Base-by-base conservation (phyloP, 2,888 invertebrate genomes). In the Mythimna ferrago region DNA sequence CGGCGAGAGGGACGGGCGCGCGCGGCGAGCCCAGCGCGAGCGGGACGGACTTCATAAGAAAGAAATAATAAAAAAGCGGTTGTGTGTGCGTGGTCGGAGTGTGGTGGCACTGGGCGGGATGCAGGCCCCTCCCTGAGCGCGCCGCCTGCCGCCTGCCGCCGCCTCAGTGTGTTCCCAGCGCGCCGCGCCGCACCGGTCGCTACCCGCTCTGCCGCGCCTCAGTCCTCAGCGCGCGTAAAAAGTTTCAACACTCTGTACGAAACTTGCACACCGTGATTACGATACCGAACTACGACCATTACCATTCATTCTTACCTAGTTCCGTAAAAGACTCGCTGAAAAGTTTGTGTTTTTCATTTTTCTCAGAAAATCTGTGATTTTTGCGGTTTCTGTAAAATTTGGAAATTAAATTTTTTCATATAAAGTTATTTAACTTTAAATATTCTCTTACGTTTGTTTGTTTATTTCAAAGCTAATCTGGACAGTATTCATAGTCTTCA, bases 61-160 rank as follows among this genome's bases (percentile, higher is more conserved):
- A 96, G 95, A 95, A 95, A 94, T 95, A 95, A 95, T 95, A 96
- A 96, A 96, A 96, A 95, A 95, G 93, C 90, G 93, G 94, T 94
- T 88, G 94, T 94, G 93, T 94, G 95, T 96, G 96, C 94, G 95
- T 94, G 94, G 94, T 92, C 92, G 92, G 93, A 93, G 95, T 93
- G 95, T 94, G 95, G 96, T 94, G 95, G 95, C 93, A 89, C 93
- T 92, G 96, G 95, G 96, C 95, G 95, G 94, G 91, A 92, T 93
- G 93, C 94, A 94, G 93, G 96, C 96, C 95, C 95, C 95, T 95
- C 95, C 96, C 94, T 93, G 94, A 88, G 90, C 93, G 91, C 92
- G 92, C 93, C 92, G 93, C 93, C 91, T 89, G 89, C 89, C 90
- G 91, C 89, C 89, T 88, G 90, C 90, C 87, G 91, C 93, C 95